Conservation (phyloP, 2,888 invertebrate species). For the Tanypteryx hageni region DNA sequence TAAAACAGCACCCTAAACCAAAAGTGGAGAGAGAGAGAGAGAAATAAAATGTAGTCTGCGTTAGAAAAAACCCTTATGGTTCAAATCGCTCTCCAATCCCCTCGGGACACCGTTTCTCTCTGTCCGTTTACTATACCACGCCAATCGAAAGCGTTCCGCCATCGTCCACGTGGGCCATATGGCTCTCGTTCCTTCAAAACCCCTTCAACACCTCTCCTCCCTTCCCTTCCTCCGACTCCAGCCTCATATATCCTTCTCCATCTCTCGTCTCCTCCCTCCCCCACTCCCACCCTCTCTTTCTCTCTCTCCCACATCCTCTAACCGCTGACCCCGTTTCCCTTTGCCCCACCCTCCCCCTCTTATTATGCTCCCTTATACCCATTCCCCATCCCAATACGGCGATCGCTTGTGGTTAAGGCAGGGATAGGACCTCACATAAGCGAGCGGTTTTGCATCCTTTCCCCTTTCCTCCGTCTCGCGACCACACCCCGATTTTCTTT, state of each 20-base stretch:
- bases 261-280: neutral
- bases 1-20: neutral
- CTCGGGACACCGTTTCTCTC: neutral
- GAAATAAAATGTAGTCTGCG: neutral
- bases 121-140: neutral
- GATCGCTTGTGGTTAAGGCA: too few relatives aligned
- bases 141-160: neutral
- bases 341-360: neutral
- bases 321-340: constrained; percentile 11
- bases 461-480: neutral
- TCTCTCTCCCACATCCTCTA: neutral
- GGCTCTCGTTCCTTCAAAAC: constrained; percentile 38
- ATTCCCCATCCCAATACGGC: neutral
- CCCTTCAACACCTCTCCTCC: neutral
- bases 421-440: neutral
- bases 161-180: constrained; percentile 33
- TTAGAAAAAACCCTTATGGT: neutral
- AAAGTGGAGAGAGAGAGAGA: neutral
- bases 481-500: neutral
- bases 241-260: neutral
- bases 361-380: neutral
- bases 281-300: neutral
- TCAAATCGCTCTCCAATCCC: neutral
- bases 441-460: neutral
- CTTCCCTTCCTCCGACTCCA: neutral